These are phyloP conservation scores for Darevskia nairensis DNA, from an alignment of 2,797 vertebrate species.

Conservation along the genomic window DNA sequence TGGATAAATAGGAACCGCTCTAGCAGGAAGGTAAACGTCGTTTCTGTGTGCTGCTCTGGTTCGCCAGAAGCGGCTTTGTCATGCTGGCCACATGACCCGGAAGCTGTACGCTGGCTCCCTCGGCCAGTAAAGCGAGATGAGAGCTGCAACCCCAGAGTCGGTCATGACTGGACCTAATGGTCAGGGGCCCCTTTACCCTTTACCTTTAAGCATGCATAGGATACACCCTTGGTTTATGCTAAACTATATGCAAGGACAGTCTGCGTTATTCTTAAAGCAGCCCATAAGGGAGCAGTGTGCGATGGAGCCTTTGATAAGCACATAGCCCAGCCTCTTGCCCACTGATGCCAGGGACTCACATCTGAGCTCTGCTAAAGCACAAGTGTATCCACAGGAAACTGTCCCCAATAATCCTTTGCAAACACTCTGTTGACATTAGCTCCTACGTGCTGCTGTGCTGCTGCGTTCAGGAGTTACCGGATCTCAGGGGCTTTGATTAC, in stretches of 20 bases:
- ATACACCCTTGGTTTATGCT: background rate
- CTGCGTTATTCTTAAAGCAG: background rate
- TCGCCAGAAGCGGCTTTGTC: too few relatives aligned
- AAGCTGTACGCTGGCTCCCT: too few relatives aligned
- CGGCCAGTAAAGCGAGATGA: too few relatives aligned
- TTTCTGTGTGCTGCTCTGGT: too few relatives aligned
- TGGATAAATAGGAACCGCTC: too few relatives aligned
- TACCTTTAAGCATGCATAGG: background rate
- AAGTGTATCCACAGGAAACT: background rate
- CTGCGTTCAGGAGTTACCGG: slow-evolving; percentile 30
- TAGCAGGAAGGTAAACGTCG: too few relatives aligned
- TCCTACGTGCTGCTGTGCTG: slow-evolving; percentile 55
- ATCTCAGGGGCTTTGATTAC: slow-evolving; percentile 41
- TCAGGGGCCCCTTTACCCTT: too few relatives aligned
- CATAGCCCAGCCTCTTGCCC: background rate
- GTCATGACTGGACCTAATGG: too few relatives aligned
- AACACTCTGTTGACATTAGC: background rate
- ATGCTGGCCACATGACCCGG: too few relatives aligned
- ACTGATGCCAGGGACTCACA: background rate
- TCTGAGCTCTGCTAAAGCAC: background rate
- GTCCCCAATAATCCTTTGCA: background rate
- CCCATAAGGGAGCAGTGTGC: background rate
- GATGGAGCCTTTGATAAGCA: background rate
- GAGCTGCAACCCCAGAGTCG: too few relatives aligned
- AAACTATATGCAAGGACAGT: slow-evolving; percentile 57